These are phyloP conservation scores for Cremastinae sp. DNA, from an alignment of 2,888 invertebrate genomes.

Conservation along the genomic window DNA sequence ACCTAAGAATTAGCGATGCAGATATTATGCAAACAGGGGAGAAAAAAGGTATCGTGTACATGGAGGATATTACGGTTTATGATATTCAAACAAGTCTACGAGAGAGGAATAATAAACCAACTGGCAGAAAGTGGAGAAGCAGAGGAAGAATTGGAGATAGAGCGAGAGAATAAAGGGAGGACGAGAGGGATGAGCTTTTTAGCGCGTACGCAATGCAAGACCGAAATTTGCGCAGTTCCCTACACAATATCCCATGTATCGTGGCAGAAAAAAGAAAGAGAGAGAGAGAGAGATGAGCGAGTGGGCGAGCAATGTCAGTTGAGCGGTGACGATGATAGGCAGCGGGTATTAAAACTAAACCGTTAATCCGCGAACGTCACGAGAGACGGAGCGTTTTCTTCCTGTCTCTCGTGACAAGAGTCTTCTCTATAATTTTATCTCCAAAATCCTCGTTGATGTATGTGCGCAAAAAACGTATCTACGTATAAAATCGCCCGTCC, in stretches of 20 bases:
- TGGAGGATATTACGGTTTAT: conserved; percentile 29
- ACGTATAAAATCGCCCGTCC: background rate
- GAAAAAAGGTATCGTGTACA: conserved; percentile 1
- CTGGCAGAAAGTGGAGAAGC: background rate
- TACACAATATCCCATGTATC: background rate
- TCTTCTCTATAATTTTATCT: conserved; percentile 47
- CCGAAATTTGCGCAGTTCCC: background rate
- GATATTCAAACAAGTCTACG: conserved; percentile 36
- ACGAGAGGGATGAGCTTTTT: background rate
- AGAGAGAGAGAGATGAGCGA: conserved; percentile 5
- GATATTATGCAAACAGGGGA: conserved; percentile 27
- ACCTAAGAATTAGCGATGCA: conserved; percentile 32
- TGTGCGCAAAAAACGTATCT: conserved; percentile 6
- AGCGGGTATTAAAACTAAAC: conserved; percentile 45
- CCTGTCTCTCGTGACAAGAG: conserved; percentile 35
- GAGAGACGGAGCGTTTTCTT: conserved; percentile 36
- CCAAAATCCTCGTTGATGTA: conserved; percentile 11
- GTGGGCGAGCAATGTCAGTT: conserved; percentile 1
- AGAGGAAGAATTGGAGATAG: background rate
- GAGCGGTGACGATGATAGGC: conserved; percentile 10
- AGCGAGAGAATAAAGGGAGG: conserved; percentile 6
- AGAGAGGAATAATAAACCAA: conserved; percentile 39
- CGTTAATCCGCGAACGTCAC: conserved; percentile 49
- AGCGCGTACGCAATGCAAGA: conserved; percentile 18
- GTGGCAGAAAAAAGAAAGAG: background rate